Evolutionary conservation across 1,140 invertebrate genomes (phyloP), one percentile per base, ranked within the genome.

Genomic region (Galendromus occidentalis): DNA sequence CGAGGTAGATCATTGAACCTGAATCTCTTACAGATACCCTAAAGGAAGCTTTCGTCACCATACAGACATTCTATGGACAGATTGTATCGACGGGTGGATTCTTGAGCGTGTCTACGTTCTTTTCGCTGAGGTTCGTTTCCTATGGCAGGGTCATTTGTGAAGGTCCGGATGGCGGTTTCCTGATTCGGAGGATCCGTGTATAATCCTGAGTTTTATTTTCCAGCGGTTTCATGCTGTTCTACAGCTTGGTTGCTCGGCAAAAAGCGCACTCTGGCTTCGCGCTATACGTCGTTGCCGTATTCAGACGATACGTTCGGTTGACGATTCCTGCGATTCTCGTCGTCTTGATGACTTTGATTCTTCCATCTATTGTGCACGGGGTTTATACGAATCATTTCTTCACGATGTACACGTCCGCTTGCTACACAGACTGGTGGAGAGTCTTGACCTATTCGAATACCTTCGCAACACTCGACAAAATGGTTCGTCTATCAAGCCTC

Each of bases 391-490:
- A 59, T 22, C n/a, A 59, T 25, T 25, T 25, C 25, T 59, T 59
- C 22, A 14, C 14, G 2, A 14, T 59, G 14, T 59, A 59, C 51
- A 59, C 51, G 22, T 6, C n/a, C 4, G 14, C 51, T 4, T 59
- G 51, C 51, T 17, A 59, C 9, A 59, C 51, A 17, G 33, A 59
- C 20, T 59, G 51, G 51, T 59, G 51, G 51, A 59, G 51, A 22
- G 51, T 33, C 33, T 59, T 59, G 14, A 59, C 51, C 14, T 59
- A 59, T 9, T 29, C 51, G 33, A 59, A 25, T 22, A 59, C 14
- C 22, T 33, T 20, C 22, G 51, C 22, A 59, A 25, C 14, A 22
- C 33, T 39, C 9, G 33, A 39, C 33, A 39, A 39, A 39, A 39
- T 39, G 33, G 33, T 39, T 39, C 9, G 33, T 39, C 4, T 9